phyloP scores from a whole-genome alignment of 1,140 invertebrate species.

The Neoseiulus cucumeris region DNA sequence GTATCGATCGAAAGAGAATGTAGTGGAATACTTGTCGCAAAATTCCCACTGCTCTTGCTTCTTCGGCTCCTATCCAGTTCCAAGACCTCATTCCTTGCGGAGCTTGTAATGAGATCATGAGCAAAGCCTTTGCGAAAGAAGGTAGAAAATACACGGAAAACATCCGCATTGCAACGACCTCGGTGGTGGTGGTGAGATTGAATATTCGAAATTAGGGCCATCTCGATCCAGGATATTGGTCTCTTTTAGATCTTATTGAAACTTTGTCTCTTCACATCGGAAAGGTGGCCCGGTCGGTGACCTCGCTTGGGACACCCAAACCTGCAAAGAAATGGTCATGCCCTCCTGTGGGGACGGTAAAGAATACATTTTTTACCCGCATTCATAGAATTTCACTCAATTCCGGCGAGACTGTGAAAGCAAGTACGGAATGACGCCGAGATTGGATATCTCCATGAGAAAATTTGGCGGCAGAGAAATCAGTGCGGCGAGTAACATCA shows the following conservation, averaged over 20 bases:
- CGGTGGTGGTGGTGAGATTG: not conserved
- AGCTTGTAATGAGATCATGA: constrained; percentile 53
- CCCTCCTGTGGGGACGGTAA: constrained; percentile 58
- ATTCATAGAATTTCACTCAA: constrained; percentile 47
- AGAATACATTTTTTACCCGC: constrained; percentile 61
- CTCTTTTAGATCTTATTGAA: no score
- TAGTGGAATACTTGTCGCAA: no score
- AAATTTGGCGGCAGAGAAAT: constrained; percentile 62
- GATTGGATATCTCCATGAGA: constrained; percentile 41
- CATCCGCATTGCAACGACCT: constrained; percentile 34
- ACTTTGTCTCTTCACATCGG: no score
- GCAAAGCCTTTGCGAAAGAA: constrained; percentile 44
- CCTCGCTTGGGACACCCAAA: constrained; percentile 19
- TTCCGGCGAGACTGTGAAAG: constrained; percentile 44
- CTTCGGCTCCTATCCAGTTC: constrained; percentile 89
- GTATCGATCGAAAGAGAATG: not conserved
- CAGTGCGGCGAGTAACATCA: constrained; percentile 49
- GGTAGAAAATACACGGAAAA: constrained; percentile 43
- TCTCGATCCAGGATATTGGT: no score
- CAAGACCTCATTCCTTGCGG: constrained; percentile 53
- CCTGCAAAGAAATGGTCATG: constrained; percentile 91
- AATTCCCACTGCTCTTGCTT: constrained; percentile 68
- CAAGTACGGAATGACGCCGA: constrained; percentile 44
- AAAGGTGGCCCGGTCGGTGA: not conserved
- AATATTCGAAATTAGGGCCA: no score